phyloP scores from a whole-genome alignment of 2,888 invertebrate genomes.

The Catotricha subobsoleta region DNA sequence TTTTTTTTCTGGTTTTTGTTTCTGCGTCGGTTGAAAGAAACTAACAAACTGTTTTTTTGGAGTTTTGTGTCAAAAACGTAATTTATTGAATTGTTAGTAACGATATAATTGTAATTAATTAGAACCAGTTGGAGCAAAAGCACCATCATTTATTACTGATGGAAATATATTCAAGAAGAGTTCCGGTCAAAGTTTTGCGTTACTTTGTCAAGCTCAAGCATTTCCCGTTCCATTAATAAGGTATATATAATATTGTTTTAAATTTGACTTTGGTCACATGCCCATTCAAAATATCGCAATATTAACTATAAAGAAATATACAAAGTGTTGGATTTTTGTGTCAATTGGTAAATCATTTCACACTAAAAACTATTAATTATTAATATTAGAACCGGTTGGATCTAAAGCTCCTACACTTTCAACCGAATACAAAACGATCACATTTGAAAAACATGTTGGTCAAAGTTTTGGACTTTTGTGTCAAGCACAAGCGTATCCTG shows the following conservation, averaged over 20 bases:
- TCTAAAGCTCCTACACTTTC: conserved; percentile 44
- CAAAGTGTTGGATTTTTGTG: neutral
- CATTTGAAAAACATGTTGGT: conserved; percentile 19
- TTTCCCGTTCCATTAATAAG: conserved; percentile 4
- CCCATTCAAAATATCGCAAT: too few species aligned
- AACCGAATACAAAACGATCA: conserved; percentile 38
- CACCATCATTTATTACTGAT: conserved; percentile 27
- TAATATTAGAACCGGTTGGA: conserved; percentile 36
- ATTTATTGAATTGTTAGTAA: too few species aligned
- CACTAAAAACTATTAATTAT: neutral
- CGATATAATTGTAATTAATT: conserved; percentile 11
- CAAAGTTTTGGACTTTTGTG: conserved; percentile 23
- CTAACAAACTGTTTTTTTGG: too few species aligned
- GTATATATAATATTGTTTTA: neutral
- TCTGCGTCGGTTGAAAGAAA: too few species aligned
- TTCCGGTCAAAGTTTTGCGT: conserved; percentile 18
- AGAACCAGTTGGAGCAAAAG: conserved; percentile 37
- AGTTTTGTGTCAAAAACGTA: too few species aligned
- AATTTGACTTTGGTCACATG: neutral
- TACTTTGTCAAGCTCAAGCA: conserved; percentile 2
- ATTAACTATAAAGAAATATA: too few species aligned
- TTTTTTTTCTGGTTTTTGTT: too few species aligned
- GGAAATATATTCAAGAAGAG: too few species aligned
- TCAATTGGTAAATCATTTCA: too few species aligned
- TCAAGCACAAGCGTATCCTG: conserved; percentile 29